Conservation (phyloP, 1,140 invertebrate species). For the Pomacea maculata region DNA sequence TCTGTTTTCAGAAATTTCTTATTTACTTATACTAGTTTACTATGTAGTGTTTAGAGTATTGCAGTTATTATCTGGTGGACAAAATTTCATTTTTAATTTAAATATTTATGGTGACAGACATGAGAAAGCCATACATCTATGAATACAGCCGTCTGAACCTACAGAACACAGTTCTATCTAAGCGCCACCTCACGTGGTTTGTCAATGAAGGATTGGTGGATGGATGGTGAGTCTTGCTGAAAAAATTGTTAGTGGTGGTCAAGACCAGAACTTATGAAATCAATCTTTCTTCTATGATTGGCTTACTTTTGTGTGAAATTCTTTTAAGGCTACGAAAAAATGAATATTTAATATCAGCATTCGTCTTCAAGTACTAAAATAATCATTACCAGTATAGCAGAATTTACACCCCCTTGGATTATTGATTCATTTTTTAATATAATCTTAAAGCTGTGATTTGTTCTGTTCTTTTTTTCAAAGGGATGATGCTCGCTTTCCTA, state of each 20-base stretch:
- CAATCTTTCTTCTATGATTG: background rate
- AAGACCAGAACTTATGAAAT: background rate
- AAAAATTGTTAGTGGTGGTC: background rate
- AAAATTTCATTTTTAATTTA: background rate
- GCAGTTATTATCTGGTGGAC: too few species aligned
- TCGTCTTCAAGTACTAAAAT: too few species aligned
- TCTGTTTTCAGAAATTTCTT: background rate
- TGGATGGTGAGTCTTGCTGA: constrained; percentile 81
- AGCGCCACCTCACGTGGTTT: constrained; percentile 97
- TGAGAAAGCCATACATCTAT: constrained; percentile 94
- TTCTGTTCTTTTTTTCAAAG: constrained; percentile 62
- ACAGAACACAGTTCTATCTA: constrained; percentile 97
- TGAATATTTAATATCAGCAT: background rate
- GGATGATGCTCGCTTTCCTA: constrained; percentile 99
- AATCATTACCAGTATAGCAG: too few species aligned
- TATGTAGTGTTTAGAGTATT: too few species aligned
- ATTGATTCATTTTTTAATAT: background rate
- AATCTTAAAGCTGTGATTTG: too few species aligned
- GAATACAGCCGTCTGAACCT: constrained; percentile 96
- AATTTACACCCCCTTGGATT: too few species aligned
- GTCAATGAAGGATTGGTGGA: constrained; percentile 92
- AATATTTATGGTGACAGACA: constrained; percentile 70
- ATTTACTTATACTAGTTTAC: too few species aligned
- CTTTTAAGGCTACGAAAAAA: too few species aligned
- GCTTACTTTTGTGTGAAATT: background rate